Evolutionary conservation across 2,888 invertebrate genomes (phyloP), one percentile per base, ranked within the genome.

Genomic region (Cotesia congregata): DNA sequence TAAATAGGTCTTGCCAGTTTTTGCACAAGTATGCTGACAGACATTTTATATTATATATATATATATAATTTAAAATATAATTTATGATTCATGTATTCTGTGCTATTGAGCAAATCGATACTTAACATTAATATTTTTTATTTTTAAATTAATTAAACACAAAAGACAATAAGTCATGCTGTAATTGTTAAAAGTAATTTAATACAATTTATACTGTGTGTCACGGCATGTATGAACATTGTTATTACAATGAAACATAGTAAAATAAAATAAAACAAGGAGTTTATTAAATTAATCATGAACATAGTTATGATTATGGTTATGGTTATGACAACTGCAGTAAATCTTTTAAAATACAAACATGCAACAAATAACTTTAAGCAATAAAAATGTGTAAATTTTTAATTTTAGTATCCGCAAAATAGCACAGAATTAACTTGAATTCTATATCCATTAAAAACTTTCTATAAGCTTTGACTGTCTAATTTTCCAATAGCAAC

Each of bases 381-480:
- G 50, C 50, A 12, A 4, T 4, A 12, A 12, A 50, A 50, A 50
- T 12, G 50, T 50, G 12, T 50, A 50, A 12, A 50, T 50, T 50
- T 4, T 50, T 50, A 50, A 50, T 50, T 50, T 50, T 50, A 30
- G 30, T 50, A 50, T 9, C 50, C 50, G 12, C 50, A 50, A 50
- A 50, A 50, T 50, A 50, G 50, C 50, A 50, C 50, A 50, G 50
- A 50, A 50, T 50, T 50, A 50, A 50, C 50, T 50, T 50, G 50
- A 50, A 50, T 50, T 50, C 50, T 50, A 50, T 50, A 50, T 50
- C 50, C 12, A 50, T 64, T 41, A 9, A 39, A 72, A 72, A 61
- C 62, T 72, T 72, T 61, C 64, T 61, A n/a, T 72, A 40, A 62
- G 64, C 72, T 72, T 72, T 39, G 17, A 15, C 39, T 64, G 41